These are phyloP conservation scores for Erythrolamprus reginae DNA, from an alignment of 2,113 vertebrate genomes.

Conservation along the genomic window DNA sequence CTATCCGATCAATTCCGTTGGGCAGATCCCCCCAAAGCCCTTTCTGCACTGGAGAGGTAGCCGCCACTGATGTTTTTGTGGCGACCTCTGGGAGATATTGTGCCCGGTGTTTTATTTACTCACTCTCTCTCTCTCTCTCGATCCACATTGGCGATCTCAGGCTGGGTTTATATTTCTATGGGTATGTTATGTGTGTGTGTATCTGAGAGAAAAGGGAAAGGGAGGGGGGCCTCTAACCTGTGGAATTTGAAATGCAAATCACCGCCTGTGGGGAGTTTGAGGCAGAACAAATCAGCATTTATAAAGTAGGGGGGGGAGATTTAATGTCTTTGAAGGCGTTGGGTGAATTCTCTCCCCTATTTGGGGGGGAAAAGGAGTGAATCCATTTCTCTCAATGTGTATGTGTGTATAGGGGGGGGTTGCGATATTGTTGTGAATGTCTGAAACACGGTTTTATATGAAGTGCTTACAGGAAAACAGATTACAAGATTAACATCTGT, in stretches of 20 bases:
- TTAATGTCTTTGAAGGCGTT: constrained; percentile 71
- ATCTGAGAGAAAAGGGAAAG: constrained; percentile 58
- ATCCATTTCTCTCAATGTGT: constrained; percentile 50
- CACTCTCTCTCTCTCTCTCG: not conserved
- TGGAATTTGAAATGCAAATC: constrained; percentile 81
- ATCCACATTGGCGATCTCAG: constrained; percentile 55
- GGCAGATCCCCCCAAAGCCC: constrained; percentile 21
- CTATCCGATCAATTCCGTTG: constrained; percentile 13
- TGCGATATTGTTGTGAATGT: constrained; percentile 57
- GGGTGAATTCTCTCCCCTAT: constrained; percentile 29
- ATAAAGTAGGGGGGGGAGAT: constrained; percentile 63
- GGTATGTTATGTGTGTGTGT: constrained; percentile 30
- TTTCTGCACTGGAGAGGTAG: constrained; percentile 45
- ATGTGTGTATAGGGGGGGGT: no score
- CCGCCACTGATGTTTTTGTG: constrained; percentile 17
- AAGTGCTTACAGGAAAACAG: constrained; percentile 78
- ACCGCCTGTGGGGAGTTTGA: constrained; percentile 73
- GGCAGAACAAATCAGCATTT: constrained; percentile 75
- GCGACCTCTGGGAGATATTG: constrained; percentile 20
- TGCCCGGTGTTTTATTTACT: constrained; percentile 56
- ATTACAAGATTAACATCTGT: constrained; percentile 85
- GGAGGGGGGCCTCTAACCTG: constrained; percentile 72
- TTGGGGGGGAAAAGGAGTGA: constrained; percentile 39
- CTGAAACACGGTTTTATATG: constrained; percentile 61
- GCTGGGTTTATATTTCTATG: not conserved